Percentiles rank a stretch among this genome's conserved stretches.
Evolutionary conservation across 1,140 invertebrate genomes (phyloP).

Genomic region (Drosophila elegans): DNA sequence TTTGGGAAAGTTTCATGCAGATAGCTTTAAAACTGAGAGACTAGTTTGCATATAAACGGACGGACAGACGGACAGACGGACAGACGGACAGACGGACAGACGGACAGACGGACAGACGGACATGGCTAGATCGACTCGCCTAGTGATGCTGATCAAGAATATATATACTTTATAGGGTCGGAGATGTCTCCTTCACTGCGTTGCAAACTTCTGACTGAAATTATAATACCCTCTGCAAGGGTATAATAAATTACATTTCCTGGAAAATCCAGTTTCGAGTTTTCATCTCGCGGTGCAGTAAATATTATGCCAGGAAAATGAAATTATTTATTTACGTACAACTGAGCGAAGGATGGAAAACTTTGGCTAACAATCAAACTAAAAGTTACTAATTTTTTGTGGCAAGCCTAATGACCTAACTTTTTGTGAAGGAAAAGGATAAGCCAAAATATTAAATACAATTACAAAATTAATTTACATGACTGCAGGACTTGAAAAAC

Average conservation of each 20-base stretch:
- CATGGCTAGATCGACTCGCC: no score
- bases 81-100: no score
- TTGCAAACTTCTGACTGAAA: no score
- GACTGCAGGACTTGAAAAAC: slow-evolving; percentile 19
- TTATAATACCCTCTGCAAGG: no score
- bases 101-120: no score
- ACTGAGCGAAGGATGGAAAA: slow-evolving; percentile 8
- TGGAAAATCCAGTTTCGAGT: background rate
- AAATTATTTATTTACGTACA: slow-evolving; percentile 27
- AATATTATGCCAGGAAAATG: slow-evolving; percentile 1
- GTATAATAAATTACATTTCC: background rate
- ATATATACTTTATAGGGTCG: no score
- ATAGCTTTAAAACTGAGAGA: no score
- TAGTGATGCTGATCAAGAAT: no score
- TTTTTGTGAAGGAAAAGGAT: background rate
- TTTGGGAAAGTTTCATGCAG: no score
- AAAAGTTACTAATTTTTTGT: slow-evolving; percentile 35
- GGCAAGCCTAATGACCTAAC: slow-evolving; percentile 15
- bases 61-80: no score
- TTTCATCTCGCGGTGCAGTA: background rate
- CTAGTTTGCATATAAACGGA: no score
- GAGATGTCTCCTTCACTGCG: no score
- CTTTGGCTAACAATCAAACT: slow-evolving; percentile 21
- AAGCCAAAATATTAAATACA: slow-evolving; percentile 43
- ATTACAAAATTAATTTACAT: slow-evolving; percentile 51